A percentile compares a stretch with the other conserved stretches of the same genome.
Conservation (phyloP, 2,113 vertebrate genomes). For the Peromyscus polionotus region DNA sequence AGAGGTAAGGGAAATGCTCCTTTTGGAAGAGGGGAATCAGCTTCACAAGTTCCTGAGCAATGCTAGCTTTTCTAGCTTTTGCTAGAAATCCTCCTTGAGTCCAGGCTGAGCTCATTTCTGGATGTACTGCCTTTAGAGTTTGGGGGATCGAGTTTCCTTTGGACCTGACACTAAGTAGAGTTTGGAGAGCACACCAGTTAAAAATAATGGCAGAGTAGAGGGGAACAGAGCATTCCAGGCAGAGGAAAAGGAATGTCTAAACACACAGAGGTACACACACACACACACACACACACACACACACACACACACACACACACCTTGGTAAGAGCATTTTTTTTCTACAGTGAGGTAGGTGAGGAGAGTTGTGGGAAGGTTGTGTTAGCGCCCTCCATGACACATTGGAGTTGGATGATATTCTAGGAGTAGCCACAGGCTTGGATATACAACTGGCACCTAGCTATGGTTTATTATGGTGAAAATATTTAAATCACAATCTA, state of each 20-base stretch:
- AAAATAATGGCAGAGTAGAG: not conserved
- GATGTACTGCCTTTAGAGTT: not conserved
- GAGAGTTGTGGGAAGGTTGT: not conserved
- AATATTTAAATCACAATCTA: not conserved
- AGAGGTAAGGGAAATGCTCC: not conserved
- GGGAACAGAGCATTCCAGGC: not conserved
- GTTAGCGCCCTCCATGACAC: not conserved
- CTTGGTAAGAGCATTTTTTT: not conserved
- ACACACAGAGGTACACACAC: no score
- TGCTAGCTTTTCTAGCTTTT: not conserved
- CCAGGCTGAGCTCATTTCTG: not conserved
- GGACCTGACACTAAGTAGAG: not conserved
- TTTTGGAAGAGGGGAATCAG: not conserved
- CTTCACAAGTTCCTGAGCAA: not conserved
- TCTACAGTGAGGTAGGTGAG: not conserved
- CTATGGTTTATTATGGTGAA: not conserved
- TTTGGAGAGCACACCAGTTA: not conserved
- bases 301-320: no score
- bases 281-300: no score
- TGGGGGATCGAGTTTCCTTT: not conserved
- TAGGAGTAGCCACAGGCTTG: not conserved
- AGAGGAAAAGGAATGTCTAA: not conserved
- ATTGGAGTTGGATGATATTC: not conserved
- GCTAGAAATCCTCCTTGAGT: not conserved
- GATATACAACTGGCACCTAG: not conserved